These are phyloP conservation scores for Tympanoctomys barrerae DNA, from an alignment of 2,797 vertebrate genomes.

Conservation along the genomic window DNA sequence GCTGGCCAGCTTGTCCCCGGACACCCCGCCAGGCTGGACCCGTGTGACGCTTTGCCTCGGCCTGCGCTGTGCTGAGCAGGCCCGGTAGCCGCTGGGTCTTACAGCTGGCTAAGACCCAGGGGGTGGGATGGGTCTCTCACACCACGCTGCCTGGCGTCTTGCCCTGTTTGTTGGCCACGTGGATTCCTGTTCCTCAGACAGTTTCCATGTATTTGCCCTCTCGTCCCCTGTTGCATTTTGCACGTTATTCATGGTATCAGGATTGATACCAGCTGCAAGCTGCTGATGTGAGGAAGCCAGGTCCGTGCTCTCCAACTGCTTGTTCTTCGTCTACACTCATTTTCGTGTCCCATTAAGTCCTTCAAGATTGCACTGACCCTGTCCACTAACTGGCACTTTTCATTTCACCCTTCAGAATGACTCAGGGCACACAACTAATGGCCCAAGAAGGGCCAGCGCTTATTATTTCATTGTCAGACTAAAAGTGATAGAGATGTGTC, in stretches of 20 bases:
- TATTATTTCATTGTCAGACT: background rate
- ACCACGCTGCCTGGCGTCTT: background rate
- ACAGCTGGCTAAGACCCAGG: no score
- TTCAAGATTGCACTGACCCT: background rate
- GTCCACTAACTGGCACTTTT: background rate
- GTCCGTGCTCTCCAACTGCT: background rate
- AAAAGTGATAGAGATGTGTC: background rate
- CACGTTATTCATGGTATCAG: background rate
- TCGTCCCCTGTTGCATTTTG: background rate
- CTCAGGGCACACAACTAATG: background rate
- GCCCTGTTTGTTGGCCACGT: background rate
- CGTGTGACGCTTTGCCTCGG: background rate
- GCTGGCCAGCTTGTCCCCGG: background rate
- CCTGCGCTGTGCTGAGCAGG: background rate
- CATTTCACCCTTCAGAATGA: background rate
- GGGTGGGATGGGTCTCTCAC: background rate
- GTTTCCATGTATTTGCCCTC: background rate
- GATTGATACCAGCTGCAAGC: background rate
- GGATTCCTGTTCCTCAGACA: background rate
- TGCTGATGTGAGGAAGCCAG: background rate
- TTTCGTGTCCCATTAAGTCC: no score
- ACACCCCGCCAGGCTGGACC: background rate
- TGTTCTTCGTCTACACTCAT: background rate
- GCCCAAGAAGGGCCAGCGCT: background rate
- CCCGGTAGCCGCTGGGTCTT: accelerated